Percentiles rank a stretch among this genome's conserved stretches.
Evolutionary conservation across 2,113 vertebrate species (phyloP).

Genomic region (Herpailurus yagouaroundi): DNA sequence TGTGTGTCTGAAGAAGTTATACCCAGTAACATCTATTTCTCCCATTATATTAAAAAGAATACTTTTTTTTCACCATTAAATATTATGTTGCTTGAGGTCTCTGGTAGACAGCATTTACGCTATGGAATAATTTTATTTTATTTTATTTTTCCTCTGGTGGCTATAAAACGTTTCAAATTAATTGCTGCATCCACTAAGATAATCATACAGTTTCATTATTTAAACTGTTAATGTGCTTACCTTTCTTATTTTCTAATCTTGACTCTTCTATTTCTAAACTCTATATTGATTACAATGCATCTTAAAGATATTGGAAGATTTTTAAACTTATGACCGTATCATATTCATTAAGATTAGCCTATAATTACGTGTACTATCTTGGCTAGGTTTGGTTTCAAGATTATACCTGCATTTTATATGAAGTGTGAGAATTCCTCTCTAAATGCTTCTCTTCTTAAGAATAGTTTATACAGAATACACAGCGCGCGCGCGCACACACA

Average conservation of each 20-base stretch:
- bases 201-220: neutral
- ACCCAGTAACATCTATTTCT: neutral
- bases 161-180: neutral
- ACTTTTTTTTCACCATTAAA: neutral
- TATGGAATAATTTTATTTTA: neutral
- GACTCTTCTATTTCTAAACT: neutral
- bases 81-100: neutral
- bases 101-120: neutral
- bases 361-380: neutral
- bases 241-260: neutral
- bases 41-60: neutral
- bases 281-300: neutral
- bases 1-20: neutral
- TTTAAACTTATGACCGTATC: neutral
- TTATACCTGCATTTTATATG: neutral
- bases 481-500: too few species aligned
- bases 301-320: neutral
- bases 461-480: neutral
- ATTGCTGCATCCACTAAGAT: neutral
- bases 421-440: neutral
- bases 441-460: neutral
- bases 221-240: neutral
- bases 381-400: neutral
- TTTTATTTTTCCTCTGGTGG: neutral
- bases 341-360: neutral